phyloP scores from a whole-genome alignment of 2,113 vertebrate genomes.

The Agelaius tricolor region DNA sequence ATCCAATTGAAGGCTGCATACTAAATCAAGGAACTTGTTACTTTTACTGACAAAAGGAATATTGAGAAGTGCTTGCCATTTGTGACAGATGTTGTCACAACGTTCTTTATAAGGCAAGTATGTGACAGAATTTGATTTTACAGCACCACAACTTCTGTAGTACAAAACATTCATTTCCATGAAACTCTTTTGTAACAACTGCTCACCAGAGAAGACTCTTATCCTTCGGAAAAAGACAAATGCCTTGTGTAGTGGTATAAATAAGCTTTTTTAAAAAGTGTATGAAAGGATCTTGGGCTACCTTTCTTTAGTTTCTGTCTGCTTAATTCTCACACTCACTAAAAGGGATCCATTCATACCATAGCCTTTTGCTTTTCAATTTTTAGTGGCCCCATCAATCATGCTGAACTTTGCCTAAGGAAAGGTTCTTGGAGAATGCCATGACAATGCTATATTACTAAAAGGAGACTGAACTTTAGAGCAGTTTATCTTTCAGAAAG shows the following conservation, averaged over 20 bases:
- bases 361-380: constrained; percentile 25
- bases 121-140: constrained; percentile 30
- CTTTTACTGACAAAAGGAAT: constrained; percentile 33
- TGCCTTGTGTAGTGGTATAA: not conserved
- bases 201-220: not conserved
- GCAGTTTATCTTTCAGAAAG: constrained; percentile 58
- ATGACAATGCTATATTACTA: constrained; percentile 46
- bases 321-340: constrained; percentile 31
- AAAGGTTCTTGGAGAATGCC: constrained; percentile 28
- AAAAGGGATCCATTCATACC: not conserved
- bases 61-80: not conserved
- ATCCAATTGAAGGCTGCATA: constrained; percentile 8
- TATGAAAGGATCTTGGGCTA: not conserved
- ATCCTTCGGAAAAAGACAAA: not conserved
- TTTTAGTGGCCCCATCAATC: constrained; percentile 53
- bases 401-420: constrained; percentile 25
- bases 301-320: not conserved
- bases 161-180: constrained; percentile 19
- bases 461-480: constrained; percentile 33
- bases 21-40: constrained; percentile 7
- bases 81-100: constrained; percentile 53
- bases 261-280: not conserved
- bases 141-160: not conserved
- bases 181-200: not conserved
- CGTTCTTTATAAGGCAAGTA: not conserved